These are phyloP conservation scores for Subacronicta megacephala DNA, from an alignment of 2,888 invertebrate genomes.

Conservation along the genomic window DNA sequence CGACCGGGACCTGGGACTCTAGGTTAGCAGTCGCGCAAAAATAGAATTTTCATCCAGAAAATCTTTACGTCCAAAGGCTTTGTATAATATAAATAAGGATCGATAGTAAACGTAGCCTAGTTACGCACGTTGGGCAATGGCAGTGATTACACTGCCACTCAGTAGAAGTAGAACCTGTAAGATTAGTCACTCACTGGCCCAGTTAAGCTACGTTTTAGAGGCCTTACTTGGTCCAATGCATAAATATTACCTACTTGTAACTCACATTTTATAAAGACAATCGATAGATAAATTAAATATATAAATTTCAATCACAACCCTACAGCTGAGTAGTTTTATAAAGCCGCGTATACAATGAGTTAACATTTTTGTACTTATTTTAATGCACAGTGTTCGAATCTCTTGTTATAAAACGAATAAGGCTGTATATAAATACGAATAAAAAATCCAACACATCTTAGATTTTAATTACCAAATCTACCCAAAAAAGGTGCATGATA, in stretches of 20 bases:
- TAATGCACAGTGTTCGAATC: not conserved
- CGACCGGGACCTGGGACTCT: no score
- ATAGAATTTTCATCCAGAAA: conserved; percentile 1
- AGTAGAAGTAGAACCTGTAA: conserved; percentile 49
- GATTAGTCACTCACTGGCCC: conserved; percentile 52
- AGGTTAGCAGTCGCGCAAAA: no score
- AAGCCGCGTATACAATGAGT: no score
- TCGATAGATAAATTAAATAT: no score
- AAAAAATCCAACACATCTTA: conserved; percentile 46
- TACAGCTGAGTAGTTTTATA: no score
- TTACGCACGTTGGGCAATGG: conserved; percentile 47
- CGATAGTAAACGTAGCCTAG: conserved; percentile 40
- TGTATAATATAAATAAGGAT: conserved; percentile 30
- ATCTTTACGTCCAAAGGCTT: not conserved
- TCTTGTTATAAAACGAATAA: conserved; percentile 11
- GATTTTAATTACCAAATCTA: conserved; percentile 46
- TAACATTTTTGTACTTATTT: not conserved
- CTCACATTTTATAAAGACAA: not conserved
- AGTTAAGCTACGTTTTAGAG: conserved; percentile 33
- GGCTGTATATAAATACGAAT: conserved; percentile 8
- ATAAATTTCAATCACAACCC: no score
- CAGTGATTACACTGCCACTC: conserved; percentile 50
- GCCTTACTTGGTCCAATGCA: conserved; percentile 14
- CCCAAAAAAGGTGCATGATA: conserved; percentile 53
- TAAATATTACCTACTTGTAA: not conserved